phyloP scores from a whole-genome alignment of 2,888 invertebrate species.

The Plagiodera versicolora region DNA sequence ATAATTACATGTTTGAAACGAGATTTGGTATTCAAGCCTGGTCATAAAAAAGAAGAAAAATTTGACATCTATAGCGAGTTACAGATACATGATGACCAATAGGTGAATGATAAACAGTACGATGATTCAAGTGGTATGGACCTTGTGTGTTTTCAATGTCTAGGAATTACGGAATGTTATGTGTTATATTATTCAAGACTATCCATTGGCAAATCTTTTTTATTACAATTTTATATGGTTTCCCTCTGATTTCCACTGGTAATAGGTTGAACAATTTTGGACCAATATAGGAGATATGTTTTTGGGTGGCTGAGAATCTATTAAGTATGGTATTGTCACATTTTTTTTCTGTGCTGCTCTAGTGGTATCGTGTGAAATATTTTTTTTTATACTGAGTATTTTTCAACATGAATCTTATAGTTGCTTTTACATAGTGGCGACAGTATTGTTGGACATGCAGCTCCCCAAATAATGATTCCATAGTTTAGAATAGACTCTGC shows the following conservation, averaged over 20 bases:
- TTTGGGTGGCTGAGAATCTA: neutral
- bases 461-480: too few relatives aligned
- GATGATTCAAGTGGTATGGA: neutral
- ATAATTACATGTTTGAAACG: neutral
- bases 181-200: neutral
- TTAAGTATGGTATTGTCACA: neutral
- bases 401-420: too few relatives aligned
- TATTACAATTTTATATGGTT: neutral
- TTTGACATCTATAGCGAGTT: neutral
- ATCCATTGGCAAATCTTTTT: neutral
- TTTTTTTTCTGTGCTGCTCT: conserved; percentile 1
- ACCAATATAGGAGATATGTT: neutral
- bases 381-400: neutral
- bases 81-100: neutral
- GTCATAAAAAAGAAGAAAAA: neutral
- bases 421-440: too few relatives aligned
- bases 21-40: neutral
- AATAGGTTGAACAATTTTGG: neutral
- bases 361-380: neutral
- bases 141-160: neutral
- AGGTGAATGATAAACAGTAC: too few relatives aligned
- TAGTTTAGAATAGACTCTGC: too few relatives aligned
- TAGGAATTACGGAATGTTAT: neutral
- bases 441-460: too few relatives aligned
- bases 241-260: neutral